Conservation (phyloP, 2,113 vertebrate species). For the Stegastes partitus region DNA sequence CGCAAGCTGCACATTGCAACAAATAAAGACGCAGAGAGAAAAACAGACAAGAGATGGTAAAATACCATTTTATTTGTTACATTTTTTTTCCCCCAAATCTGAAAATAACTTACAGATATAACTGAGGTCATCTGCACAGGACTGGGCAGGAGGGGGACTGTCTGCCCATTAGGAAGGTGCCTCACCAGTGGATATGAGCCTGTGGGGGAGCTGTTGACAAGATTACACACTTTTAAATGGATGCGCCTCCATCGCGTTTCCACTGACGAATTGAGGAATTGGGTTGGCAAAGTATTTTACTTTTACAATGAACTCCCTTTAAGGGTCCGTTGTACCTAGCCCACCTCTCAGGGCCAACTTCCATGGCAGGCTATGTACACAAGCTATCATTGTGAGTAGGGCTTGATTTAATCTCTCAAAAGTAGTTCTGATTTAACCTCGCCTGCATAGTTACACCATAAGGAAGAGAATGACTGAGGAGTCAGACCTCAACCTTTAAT, state of each 20-base stretch:
- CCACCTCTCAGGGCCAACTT: too few species aligned
- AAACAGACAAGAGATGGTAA: conserved; percentile 9
- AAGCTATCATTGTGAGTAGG: too few species aligned
- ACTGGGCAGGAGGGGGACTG: conserved; percentile 93
- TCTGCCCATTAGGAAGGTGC: conserved; percentile 96
- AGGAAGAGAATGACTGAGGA: too few species aligned
- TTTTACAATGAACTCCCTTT: background rate
- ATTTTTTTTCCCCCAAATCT: background rate
- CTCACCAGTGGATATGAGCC: conserved; percentile 91
- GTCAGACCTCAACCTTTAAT: too few species aligned
- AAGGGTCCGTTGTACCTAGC: too few species aligned
- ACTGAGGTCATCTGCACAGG: conserved; percentile 95
- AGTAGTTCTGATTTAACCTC: too few species aligned
- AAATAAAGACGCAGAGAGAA: background rate
- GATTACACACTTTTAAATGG: conserved; percentile 23
- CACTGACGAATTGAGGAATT: too few species aligned
- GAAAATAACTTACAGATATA: conserved; percentile 92
- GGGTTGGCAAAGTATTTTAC: background rate
- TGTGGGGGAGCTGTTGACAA: conserved; percentile 89
- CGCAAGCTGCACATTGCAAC: conserved; percentile 84
- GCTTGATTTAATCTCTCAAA: too few species aligned
- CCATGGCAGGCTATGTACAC: too few species aligned
- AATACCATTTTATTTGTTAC: background rate
- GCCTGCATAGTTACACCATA: too few species aligned
- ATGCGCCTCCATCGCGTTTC: background rate